Percentiles rank a stretch among this genome's conserved stretches.
These are phyloP conservation scores for Scyliorhinus canicula DNA, from an alignment of 2,797 vertebrate species.

Conservation along the genomic window DNA sequence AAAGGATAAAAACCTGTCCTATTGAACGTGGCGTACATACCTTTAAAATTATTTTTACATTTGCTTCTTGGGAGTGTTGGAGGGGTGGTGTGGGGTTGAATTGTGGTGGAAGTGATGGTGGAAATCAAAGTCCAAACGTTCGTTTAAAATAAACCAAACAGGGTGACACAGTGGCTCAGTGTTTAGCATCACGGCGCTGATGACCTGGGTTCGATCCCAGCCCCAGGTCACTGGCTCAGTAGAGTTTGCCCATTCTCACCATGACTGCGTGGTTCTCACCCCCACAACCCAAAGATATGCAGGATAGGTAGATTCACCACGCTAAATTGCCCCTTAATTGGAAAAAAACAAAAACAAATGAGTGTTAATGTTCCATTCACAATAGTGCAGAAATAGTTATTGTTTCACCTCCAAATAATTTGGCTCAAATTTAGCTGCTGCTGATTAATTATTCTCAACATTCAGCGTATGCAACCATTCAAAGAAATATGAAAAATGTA, in stretches of 20 bases:
- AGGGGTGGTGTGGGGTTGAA: background rate
- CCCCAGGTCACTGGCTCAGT: too few species aligned
- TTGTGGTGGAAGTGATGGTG: background rate
- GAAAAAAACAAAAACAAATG: too few species aligned
- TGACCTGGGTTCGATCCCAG: too few species aligned
- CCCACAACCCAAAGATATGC: too few species aligned
- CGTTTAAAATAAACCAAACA: background rate
- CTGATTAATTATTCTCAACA: conserved; percentile 18
- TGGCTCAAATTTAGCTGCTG: background rate
- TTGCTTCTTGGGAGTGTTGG: background rate
- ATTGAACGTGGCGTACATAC: too few species aligned
- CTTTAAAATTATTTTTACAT: background rate
- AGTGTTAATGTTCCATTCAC: background rate
- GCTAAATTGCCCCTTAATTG: too few species aligned
- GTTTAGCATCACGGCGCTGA: too few species aligned
- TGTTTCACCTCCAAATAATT: background rate
- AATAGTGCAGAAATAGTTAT: background rate
- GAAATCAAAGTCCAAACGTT: background rate
- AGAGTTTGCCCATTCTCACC: too few species aligned
- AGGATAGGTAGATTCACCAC: too few species aligned
- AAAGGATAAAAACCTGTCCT: background rate
- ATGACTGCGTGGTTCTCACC: too few species aligned
- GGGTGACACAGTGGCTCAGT: too few species aligned
- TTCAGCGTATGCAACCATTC: background rate
- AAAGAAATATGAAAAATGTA: background rate